phyloP scores from a whole-genome alignment of 2,797 vertebrate genomes.

The Poliocrania exsul region DNA sequence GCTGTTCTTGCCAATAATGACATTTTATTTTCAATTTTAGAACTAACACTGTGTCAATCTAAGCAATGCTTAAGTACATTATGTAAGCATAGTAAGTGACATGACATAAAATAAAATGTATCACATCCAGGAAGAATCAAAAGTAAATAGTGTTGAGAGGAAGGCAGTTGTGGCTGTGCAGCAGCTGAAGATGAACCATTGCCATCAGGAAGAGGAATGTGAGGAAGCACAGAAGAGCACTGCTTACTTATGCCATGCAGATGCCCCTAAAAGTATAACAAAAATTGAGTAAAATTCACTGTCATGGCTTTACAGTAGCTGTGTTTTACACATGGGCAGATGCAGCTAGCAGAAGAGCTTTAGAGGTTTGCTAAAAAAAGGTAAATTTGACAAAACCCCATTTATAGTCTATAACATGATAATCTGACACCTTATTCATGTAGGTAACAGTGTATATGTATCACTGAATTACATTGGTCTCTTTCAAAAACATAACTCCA shows the following conservation, averaged over 20 bases:
- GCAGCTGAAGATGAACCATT: slow-evolving; percentile 50
- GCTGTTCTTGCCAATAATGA: slow-evolving; percentile 68
- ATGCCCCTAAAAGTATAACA: slow-evolving; percentile 12
- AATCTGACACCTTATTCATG: not conserved
- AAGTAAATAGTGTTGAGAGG: slow-evolving; percentile 40
- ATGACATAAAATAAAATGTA: slow-evolving; percentile 42
- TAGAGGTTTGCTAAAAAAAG: not conserved
- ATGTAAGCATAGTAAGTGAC: slow-evolving; percentile 54
- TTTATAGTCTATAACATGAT: not conserved
- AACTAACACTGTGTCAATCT: slow-evolving; percentile 69
- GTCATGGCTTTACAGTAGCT: not conserved
- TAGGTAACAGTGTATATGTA: not conserved
- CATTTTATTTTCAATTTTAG: slow-evolving; percentile 73
- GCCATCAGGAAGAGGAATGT: slow-evolving; percentile 26
- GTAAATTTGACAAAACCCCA: not conserved
- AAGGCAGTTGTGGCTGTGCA: slow-evolving; percentile 29
- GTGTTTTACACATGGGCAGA: not conserved
- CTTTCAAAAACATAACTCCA: not conserved
- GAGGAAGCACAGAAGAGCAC: not conserved
- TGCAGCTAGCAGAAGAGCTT: not conserved
- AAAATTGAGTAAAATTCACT: not conserved
- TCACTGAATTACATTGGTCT: not conserved
- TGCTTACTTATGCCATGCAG: not conserved
- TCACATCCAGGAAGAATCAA: slow-evolving; percentile 22
- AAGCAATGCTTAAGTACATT: slow-evolving; percentile 68